phyloP scores from a whole-genome alignment of 2,797 vertebrate species.

The Columba guinea region DNA sequence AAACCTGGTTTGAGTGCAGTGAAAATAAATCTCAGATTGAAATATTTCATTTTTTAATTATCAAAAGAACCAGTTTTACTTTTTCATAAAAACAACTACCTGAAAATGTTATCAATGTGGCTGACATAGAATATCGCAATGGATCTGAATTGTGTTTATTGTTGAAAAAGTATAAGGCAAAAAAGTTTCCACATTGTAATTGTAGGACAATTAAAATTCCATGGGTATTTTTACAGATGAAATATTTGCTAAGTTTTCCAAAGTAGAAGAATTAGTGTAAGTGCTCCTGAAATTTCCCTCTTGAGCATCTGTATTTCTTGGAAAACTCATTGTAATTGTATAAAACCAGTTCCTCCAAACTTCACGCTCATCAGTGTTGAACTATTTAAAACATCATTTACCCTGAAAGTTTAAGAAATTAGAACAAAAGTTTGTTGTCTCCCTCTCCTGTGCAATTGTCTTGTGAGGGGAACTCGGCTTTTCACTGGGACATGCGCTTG shows the following conservation, averaged over 20 bases:
- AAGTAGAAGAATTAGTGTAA: neutral
- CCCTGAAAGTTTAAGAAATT: neutral
- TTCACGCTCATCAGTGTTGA: accelerated
- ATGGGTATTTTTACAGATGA: neutral
- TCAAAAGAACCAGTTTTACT: neutral
- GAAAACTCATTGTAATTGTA: neutral
- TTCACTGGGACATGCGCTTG: neutral
- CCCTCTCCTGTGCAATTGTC: neutral
- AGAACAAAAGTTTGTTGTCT: neutral
- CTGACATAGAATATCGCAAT: neutral
- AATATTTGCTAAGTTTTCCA: neutral
- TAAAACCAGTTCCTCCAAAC: neutral
- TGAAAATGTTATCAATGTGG: neutral
- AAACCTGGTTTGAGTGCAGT: neutral
- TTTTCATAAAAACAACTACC: neutral
- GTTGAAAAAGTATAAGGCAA: neutral
- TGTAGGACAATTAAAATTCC: neutral
- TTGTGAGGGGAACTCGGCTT: neutral
- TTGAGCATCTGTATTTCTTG: neutral
- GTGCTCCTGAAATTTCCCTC: neutral
- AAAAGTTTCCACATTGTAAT: neutral
- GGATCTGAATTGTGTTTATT: neutral
- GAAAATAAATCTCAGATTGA: neutral
- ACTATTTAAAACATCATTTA: neutral
- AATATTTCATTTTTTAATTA: neutral